Base-by-base conservation (phyloP, 2,797 vertebrate genomes). In the Pseudotriccus pelzelni region DNA sequence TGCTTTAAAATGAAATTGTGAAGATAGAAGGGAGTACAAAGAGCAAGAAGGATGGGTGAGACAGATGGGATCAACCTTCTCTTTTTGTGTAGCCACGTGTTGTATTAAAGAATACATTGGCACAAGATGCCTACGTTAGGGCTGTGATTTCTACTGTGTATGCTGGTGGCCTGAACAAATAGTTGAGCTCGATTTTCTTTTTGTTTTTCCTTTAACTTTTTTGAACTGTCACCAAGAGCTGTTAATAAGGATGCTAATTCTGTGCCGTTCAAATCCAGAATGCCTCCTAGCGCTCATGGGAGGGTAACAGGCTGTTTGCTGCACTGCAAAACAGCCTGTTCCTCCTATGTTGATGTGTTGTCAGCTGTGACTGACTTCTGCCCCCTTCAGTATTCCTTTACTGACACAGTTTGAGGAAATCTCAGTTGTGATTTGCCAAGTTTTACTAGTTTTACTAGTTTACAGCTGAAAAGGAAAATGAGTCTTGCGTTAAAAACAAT, bases 111-210 rank as follows among this genome's bases (percentile, higher is more conserved):
- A 78, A 81, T 64, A n/a, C 55, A 77, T 81, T 58, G 76, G 43
- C 69, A 84, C 69, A 43, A 68, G 76, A 81, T 63, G 69, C 64
- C 73, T 78, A 9, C 39, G 14, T 83, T 69, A 89, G 55, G 44
- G 69, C 62, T 80, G 75, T 56, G 79, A 46, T 85, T 93, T 64
- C 84, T 78, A 12, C 66, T 94, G 85, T 75, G 66, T 87, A n/a
- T 62, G 66, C 87, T 87, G 66, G 32, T 92, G 87, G 92, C 82
- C 82, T 85, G 92, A 94, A 96, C 68, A 85, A 93, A 85, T n/a
- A 84, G 79, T 59, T 86, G 79, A 78, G 58, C 66, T 92, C 0
- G 2, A 55, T 67, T 66, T 77, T 89, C 63, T 72, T 66, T 81
- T 90, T 87, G 47, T 43, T 74, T 76, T 90, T 89, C 72, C 82